A percentile compares a stretch with the other conserved stretches of the same genome.
phyloP scores from a whole-genome alignment of 2,113 vertebrate species.

The Dicentrarchus labrax region DNA sequence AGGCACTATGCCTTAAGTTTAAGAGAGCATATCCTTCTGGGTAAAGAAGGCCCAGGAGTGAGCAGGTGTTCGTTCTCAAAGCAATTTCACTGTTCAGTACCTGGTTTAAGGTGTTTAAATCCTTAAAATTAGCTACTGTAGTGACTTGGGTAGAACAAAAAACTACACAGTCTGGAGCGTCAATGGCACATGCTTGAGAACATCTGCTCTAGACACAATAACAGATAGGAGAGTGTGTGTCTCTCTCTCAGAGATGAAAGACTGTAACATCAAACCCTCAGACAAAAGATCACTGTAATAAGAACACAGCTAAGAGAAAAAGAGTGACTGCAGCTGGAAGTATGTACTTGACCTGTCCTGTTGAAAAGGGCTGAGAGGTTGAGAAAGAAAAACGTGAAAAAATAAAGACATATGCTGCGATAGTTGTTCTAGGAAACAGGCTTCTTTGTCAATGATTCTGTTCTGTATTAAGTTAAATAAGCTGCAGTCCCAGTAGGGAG shows the following conservation, averaged over 20 bases:
- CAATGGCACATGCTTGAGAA: neutral
- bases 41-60: neutral
- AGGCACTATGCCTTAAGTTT: constrained; percentile 13
- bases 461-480: constrained; percentile 10
- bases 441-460: neutral
- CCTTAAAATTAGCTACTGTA: neutral
- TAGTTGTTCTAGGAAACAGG: neutral
- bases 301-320: constrained; percentile 47
- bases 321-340: constrained; percentile 54
- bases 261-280: constrained; percentile 58
- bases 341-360: constrained; percentile 29
- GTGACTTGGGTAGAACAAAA: constrained; percentile 3
- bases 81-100: neutral
- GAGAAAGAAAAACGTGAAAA: neutral
- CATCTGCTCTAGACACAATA: constrained; percentile 25
- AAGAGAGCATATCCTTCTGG: neutral
- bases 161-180: neutral
- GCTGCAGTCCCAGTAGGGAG: neutral
- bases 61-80: neutral
- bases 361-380: constrained; percentile 41
- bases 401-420: constrained; percentile 12
- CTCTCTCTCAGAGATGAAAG: constrained; percentile 67
- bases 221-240: constrained; percentile 24
- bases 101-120: neutral
- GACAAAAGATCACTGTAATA: constrained; percentile 48